Evolutionary conservation across 1,140 invertebrate species (phyloP), one percentile per base, ranked within the genome.

Genomic region (Lanistes nyassanus): DNA sequence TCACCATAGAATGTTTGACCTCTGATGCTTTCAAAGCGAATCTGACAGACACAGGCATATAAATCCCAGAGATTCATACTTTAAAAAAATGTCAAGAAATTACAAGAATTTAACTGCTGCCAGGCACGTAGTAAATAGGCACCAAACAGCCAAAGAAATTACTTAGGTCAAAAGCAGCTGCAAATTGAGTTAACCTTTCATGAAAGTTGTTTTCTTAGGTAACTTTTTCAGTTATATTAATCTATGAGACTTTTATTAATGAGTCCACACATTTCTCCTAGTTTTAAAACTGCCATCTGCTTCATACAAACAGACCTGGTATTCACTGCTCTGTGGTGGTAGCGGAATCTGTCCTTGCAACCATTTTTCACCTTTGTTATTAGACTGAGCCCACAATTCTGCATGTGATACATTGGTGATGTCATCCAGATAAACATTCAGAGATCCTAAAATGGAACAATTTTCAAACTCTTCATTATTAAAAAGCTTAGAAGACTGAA

Each of bases 301-400:
- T 60, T 11, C 9, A 31, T 60, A 7, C 1, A 9, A 5, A 53
- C 70, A 55, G 29, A 77, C 76, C 65, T 60, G 65, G 65, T 74
- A 77, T 6, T 42, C 65, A 23, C 80, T 83, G 21, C 64, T 60
- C 51, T 80, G 80, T 73, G 36, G 23, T 1, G 77, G 78, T 37
- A 86, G 26, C 7, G 83, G 75, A 5, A 81, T 79, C 58, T 84
- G 83, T 26, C 75, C 85, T 9, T 82, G 75, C 2, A 79, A 55
- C 87, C 87, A 88, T 13, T 26, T 36, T 56, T 81, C 77, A 34
- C 84, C 82, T 76, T 83, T 82, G 74, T 84, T 82, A 64, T 83
- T 82, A 56, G 56, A 72, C 56, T 83, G 82, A 2, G 74, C 78
- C 81, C 83, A 86, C 23, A 88, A 31, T 55, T 68, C 23, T 9